These are phyloP conservation scores for Thecocarcelia acutangulata DNA, from an alignment of 2,888 invertebrate species.

Conservation along the genomic window DNA sequence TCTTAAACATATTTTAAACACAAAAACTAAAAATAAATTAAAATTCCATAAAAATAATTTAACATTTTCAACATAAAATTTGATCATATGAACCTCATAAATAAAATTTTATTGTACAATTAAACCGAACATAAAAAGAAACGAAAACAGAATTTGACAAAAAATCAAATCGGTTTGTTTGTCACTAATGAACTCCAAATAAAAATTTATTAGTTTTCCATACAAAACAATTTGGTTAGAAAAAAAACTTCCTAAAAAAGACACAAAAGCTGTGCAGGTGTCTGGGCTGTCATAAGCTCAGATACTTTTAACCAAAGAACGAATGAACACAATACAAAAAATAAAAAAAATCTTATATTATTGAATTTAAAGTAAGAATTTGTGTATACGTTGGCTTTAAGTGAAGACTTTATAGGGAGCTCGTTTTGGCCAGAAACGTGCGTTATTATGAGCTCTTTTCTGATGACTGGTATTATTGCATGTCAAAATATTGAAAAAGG, in stretches of 20 bases:
- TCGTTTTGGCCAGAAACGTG: not conserved
- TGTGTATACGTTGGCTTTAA: slow-evolving; percentile 13
- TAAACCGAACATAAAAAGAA: slow-evolving; percentile 32
- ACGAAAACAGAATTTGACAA: slow-evolving; percentile 36
- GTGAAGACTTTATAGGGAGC: not conserved
- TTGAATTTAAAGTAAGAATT: slow-evolving; percentile 11
- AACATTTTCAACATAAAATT: slow-evolving; percentile 21
- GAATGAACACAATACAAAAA: not conserved
- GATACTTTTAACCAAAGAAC: slow-evolving; percentile 18
- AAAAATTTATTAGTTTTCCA: slow-evolving; percentile 64
- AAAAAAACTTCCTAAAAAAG: slow-evolving; percentile 13
- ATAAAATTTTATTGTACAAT: slow-evolving; percentile 41
- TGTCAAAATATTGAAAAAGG: slow-evolving; percentile 49
- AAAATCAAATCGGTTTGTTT: slow-evolving; percentile 40
- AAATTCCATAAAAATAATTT: slow-evolving; percentile 49
- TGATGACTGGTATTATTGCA: not conserved
- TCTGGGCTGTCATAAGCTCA: slow-evolving; percentile 45
- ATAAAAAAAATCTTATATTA: not conserved
- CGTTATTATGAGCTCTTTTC: not conserved
- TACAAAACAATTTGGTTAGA: slow-evolving; percentile 36
- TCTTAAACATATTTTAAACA: not conserved
- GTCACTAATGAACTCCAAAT: slow-evolving; percentile 68
- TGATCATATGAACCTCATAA: slow-evolving; percentile 51
- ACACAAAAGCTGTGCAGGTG: slow-evolving; percentile 61
- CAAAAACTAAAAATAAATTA: slow-evolving; percentile 54